Conservation (phyloP, 2,888 invertebrate genomes). For the Zeuzera pyrina region DNA sequence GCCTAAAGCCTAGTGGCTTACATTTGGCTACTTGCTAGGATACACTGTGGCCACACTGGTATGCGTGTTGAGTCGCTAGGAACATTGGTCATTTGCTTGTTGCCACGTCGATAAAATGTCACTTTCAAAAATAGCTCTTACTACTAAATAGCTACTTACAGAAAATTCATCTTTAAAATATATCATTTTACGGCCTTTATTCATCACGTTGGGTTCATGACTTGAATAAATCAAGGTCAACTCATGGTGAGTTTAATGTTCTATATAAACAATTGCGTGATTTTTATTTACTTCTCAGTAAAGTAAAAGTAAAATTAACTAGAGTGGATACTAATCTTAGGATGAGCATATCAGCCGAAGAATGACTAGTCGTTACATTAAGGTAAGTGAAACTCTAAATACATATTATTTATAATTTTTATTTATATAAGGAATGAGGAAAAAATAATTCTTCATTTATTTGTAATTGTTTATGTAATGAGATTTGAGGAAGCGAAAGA, state of each 20-base stretch:
- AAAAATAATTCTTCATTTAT: too few species aligned
- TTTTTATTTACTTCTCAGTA: too few species aligned
- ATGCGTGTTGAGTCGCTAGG: slow-evolving; percentile 2
- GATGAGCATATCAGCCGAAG: too few species aligned
- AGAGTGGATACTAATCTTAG: too few species aligned
- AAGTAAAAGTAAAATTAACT: too few species aligned
- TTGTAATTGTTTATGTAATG: too few species aligned
- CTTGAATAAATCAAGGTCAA: slow-evolving; percentile 5
- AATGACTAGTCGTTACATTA: too few species aligned
- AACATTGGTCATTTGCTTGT: slow-evolving; percentile 9
- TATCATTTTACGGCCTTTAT: slow-evolving; percentile 6
- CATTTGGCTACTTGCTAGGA: slow-evolving; percentile 2
- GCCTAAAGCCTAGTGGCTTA: slow-evolving; percentile 3
- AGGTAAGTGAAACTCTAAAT: too few species aligned
- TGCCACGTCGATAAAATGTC: slow-evolving; percentile 10
- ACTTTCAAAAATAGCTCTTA: slow-evolving; percentile 11
- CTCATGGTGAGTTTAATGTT: slow-evolving; percentile 5
- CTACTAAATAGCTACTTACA: slow-evolving; percentile 5
- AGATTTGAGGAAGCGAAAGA: too few species aligned
- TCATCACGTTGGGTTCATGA: slow-evolving; percentile 6
- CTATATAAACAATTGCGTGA: too few species aligned
- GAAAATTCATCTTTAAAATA: slow-evolving; percentile 3
- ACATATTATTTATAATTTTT: too few species aligned
- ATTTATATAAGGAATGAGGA: too few species aligned
- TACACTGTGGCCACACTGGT: slow-evolving; percentile 3